Conservation (phyloP, 2,888 invertebrate species). For the Sphinx pinastri region DNA sequence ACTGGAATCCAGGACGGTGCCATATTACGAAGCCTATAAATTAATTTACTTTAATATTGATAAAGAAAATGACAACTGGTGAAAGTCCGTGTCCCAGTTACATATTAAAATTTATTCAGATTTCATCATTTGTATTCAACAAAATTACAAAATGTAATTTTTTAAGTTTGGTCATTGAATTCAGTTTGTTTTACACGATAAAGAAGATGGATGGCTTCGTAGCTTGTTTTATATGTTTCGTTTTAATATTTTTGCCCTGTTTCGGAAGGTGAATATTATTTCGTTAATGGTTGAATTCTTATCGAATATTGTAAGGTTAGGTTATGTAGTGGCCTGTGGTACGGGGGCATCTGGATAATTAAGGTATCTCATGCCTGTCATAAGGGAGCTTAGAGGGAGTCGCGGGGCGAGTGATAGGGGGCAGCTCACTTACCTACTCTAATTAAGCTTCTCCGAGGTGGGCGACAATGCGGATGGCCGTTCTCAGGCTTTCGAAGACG, state of each 20-base stretch:
- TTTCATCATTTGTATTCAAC: constrained; percentile 16
- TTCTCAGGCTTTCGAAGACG: no score
- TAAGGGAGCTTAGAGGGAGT: no score
- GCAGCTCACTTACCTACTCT: no score
- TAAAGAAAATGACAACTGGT: constrained; percentile 16
- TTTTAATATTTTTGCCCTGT: not conserved
- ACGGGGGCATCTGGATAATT: no score
- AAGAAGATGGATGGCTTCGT: constrained; percentile 10
- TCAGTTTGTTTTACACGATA: constrained; percentile 24
- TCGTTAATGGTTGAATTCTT: not conserved
- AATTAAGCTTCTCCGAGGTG: no score
- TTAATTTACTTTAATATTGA: constrained; percentile 14
- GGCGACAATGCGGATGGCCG: no score
- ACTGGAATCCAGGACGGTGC: not conserved
- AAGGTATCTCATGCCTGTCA: no score
- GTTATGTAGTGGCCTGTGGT: no score
- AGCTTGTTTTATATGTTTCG: not conserved
- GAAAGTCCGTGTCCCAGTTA: not conserved
- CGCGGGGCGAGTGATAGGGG: no score
- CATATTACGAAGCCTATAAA: not conserved
- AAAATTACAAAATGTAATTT: constrained; percentile 18
- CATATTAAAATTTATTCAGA: constrained; percentile 5
- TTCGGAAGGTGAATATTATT: not conserved
- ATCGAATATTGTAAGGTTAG: not conserved
- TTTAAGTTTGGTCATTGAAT: constrained; percentile 18